phyloP scores from a whole-genome alignment of 2,888 invertebrate species.

The Drymonia ruficornis region DNA sequence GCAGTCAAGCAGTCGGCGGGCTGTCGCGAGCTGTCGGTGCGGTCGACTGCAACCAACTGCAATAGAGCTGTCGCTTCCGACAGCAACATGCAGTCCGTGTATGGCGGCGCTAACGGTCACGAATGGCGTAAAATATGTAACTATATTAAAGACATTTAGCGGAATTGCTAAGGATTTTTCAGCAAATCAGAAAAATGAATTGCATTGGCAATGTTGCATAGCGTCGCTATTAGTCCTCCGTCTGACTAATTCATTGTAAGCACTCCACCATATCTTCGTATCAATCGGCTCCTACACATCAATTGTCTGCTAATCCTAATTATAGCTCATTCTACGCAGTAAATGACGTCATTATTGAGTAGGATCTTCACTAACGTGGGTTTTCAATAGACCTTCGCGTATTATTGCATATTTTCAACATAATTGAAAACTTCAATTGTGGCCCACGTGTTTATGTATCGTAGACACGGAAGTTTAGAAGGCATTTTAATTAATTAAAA shows the following conservation, averaged over 20 bases:
- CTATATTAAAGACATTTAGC: no score
- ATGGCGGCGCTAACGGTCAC: no score
- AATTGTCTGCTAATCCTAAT: conserved; percentile 38
- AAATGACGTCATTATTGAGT: conserved; percentile 41
- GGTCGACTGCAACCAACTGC: no score
- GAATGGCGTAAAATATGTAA: no score
- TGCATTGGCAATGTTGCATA: no score
- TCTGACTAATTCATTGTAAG: not conserved
- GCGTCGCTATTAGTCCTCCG: no score
- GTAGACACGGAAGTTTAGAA: conserved; percentile 7
- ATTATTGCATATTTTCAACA: conserved; percentile 18
- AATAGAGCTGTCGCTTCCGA: no score
- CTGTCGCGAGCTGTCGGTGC: no score
- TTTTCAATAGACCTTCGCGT: conserved; percentile 36
- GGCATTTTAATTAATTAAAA: not conserved
- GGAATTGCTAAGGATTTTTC: no score
- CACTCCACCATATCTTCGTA: not conserved
- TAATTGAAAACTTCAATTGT: conserved; percentile 8
- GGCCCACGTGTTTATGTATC: conserved; percentile 1
- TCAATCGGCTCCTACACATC: conserved; percentile 32
- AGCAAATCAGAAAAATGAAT: no score
- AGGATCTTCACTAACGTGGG: conserved; percentile 49
- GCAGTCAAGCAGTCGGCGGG: no score
- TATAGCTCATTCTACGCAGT: conserved; percentile 52
- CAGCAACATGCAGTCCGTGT: no score